phyloP scores from a whole-genome alignment of 2,113 vertebrate species.

The Dolichallabes microphthalmus region DNA sequence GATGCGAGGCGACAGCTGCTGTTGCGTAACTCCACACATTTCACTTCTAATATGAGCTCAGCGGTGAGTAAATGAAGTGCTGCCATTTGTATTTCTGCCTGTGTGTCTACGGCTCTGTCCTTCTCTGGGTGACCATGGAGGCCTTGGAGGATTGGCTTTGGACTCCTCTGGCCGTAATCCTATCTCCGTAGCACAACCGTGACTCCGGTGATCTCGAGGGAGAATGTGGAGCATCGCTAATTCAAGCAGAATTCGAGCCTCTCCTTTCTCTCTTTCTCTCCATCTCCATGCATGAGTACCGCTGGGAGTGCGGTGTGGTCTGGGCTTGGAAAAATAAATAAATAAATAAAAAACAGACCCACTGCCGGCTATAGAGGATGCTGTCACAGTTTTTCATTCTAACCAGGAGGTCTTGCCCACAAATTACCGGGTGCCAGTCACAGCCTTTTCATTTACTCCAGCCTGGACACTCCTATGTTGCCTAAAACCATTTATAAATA shows the following conservation, averaged over 20 bases:
- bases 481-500: conserved; percentile 28
- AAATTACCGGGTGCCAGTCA: conserved; percentile 40
- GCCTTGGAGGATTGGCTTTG: conserved; percentile 38
- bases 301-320: conserved; percentile 29
- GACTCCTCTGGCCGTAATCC: conserved; percentile 51
- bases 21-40: conserved; percentile 60
- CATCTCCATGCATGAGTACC: conserved; percentile 16
- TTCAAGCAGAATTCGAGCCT: conserved; percentile 49
- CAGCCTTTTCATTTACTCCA: conserved; percentile 11
- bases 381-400: conserved; percentile 35
- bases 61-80: conserved; percentile 53
- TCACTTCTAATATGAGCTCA: conserved; percentile 47
- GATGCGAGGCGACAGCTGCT: conserved; percentile 62
- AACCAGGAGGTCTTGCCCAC: conserved; percentile 22
- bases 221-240: conserved; percentile 62
- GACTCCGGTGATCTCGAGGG: conserved; percentile 52
- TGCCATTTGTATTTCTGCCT: conserved; percentile 52
- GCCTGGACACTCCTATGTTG: conserved; percentile 3
- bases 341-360: background rate
- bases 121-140: conserved; percentile 38
- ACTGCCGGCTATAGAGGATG: conserved; percentile 33
- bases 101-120: conserved; percentile 25
- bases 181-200: conserved; percentile 52
- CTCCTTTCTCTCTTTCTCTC: background rate
- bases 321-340: conserved; percentile 36